These are phyloP conservation scores for Drosophila orosa DNA, from an alignment of 1,140 invertebrate species.

Conservation along the genomic window DNA sequence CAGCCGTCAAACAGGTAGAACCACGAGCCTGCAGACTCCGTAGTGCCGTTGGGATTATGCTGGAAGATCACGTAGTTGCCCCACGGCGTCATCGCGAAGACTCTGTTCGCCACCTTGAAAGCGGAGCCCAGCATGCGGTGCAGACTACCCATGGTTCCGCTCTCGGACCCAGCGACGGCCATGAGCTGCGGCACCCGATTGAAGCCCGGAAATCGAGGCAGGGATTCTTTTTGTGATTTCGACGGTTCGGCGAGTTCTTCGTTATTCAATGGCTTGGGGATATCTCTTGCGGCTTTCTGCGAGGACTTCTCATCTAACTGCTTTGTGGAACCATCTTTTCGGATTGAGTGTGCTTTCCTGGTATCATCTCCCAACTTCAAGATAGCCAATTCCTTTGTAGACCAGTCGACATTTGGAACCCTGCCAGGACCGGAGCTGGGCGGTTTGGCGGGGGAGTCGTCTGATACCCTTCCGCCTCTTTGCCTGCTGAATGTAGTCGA, in stretches of 20 bases:
- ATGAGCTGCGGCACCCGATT: conserved; percentile 48
- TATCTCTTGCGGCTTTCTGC: background rate
- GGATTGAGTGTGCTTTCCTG: background rate
- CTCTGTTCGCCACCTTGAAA: conserved; percentile 64
- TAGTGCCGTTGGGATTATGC: background rate
- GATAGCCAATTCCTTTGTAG: background rate
- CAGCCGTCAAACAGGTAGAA: conserved; percentile 71
- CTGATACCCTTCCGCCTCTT: background rate
- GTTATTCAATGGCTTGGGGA: background rate
- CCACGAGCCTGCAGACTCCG: conserved; percentile 5
- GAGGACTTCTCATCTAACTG: background rate
- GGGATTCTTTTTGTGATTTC: too few relatives aligned
- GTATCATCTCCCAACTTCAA: background rate
- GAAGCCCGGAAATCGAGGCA: conserved; percentile 57
- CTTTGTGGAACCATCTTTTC: too few relatives aligned
- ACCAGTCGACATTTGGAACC: background rate
- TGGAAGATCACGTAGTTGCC: conserved; percentile 78
- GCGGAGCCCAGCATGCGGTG: conserved; percentile 46
- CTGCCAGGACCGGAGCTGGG: background rate
- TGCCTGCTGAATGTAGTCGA: background rate
- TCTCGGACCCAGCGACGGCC: conserved; percentile 70
- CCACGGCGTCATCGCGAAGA: conserved; percentile 77
- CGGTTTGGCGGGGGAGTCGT: background rate
- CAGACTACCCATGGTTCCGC: conserved; percentile 65
- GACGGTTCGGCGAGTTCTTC: background rate